These are phyloP conservation scores for Tipula unca DNA, from an alignment of 2,888 invertebrate genomes.

Conservation along the genomic window DNA sequence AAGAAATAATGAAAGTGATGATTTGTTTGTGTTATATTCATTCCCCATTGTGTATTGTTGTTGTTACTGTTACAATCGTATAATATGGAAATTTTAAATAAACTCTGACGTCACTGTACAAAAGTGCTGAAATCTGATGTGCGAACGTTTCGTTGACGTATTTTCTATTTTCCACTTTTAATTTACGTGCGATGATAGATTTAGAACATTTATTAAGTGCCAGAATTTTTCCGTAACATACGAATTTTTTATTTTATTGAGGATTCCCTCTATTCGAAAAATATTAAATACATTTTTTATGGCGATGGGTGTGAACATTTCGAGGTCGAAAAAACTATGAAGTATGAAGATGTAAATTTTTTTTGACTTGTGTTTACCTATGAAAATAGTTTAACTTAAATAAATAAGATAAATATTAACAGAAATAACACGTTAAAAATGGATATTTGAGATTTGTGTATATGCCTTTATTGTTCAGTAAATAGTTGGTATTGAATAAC, in stretches of 20 bases:
- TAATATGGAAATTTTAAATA: neutral
- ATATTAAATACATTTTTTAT: neutral
- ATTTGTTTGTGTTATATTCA: neutral
- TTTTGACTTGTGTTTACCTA: neutral
- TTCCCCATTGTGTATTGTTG: neutral
- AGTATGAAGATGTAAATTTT: neutral
- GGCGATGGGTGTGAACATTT: neutral
- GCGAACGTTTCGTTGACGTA: neutral
- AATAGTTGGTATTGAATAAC: neutral
- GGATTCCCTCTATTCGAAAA: neutral
- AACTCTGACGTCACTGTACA: neutral
- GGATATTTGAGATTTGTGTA: neutral
- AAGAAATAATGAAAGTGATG: neutral
- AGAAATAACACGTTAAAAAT: neutral
- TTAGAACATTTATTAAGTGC: neutral
- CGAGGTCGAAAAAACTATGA: neutral
- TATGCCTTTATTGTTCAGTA: neutral
- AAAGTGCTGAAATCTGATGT: neutral
- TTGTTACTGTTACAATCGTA: neutral
- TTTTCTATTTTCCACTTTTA: neutral
- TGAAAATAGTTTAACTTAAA: neutral
- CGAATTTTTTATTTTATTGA: neutral
- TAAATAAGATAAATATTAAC: neutral
- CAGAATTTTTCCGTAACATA: neutral
- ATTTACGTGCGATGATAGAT: neutral